phyloP scores from a whole-genome alignment of 2,113 vertebrate genomes.

The Microcebus griseorufus region DNA sequence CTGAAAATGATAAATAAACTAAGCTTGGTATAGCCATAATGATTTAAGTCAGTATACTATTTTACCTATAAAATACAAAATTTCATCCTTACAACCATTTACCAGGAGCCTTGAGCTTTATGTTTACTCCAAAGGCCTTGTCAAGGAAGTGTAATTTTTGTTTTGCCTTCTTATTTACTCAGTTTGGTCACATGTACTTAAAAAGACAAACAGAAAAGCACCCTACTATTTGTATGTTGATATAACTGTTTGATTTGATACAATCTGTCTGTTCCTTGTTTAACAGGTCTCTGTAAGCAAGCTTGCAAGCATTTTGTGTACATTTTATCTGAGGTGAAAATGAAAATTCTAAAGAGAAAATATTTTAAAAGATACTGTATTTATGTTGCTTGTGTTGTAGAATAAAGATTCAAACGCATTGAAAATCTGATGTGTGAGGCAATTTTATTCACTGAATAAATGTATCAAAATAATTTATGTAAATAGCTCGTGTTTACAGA shows the following conservation, averaged over 20 bases:
- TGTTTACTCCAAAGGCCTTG: constrained; percentile 72
- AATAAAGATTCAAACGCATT: constrained; percentile 89
- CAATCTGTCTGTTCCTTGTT: constrained; percentile 79
- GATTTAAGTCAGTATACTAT: constrained; percentile 69
- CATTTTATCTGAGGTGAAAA: constrained; percentile 85
- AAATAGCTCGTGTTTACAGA: neutral
- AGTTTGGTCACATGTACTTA: constrained; percentile 40
- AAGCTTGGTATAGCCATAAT: constrained; percentile 64
- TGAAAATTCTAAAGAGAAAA: constrained; percentile 86
- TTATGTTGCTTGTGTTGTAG: constrained; percentile 92
- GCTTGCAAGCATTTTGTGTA: constrained; percentile 89
- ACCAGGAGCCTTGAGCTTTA: constrained; percentile 75
- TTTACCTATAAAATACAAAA: constrained; percentile 66
- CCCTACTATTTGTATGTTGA: constrained; percentile 61
- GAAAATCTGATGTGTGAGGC: constrained; percentile 22
- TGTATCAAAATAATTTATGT: neutral
- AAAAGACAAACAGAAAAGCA: constrained; percentile 38
- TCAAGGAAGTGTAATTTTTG: constrained; percentile 64
- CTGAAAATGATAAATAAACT: constrained; percentile 57
- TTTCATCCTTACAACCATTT: constrained; percentile 66
- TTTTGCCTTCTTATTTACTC: constrained; percentile 63
- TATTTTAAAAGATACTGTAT: constrained; percentile 88
- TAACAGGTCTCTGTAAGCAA: constrained; percentile 81
- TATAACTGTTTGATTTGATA: constrained; percentile 79
- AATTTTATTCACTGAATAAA: constrained; percentile 38